Evolutionary conservation across 2,888 invertebrate species (phyloP).

Genomic region (Phyllotreta striolata): DNA sequence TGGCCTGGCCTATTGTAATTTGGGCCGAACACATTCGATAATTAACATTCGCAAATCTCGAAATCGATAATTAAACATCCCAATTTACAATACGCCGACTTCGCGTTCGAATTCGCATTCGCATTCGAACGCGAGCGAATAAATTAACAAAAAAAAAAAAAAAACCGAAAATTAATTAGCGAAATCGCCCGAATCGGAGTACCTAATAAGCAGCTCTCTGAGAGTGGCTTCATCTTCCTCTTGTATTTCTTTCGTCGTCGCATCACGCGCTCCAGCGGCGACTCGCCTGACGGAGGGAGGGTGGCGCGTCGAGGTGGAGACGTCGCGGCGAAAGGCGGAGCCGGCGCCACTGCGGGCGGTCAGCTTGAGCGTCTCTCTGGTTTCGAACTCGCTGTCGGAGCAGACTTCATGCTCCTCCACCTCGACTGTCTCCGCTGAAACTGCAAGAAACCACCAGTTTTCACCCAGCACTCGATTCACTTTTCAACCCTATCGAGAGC

Average conservation of each 20-base stretch:
- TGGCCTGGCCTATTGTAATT: slow-evolving; percentile 2
- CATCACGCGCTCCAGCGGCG: slow-evolving; percentile 69
- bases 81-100: not conserved
- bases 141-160: no score
- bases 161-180: no score
- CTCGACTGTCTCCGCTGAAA: slow-evolving; percentile 61
- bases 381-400: slow-evolving; percentile 55
- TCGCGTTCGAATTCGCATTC: not conserved
- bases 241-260: slow-evolving; percentile 80
- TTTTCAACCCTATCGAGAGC: not conserved
- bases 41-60: not conserved
- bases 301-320: slow-evolving; percentile 56
- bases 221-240: slow-evolving; percentile 87
- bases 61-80: no score
- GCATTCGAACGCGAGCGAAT: no score
- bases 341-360: slow-evolving; percentile 58
- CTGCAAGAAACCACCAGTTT: slow-evolving; percentile 40
- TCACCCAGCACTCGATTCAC: no score
- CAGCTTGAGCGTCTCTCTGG: slow-evolving; percentile 61
- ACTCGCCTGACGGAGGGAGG: slow-evolving; percentile 35
- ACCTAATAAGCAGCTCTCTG: slow-evolving; percentile 94
- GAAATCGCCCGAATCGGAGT: slow-evolving; percentile 38
- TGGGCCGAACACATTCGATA: not conserved
- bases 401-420: slow-evolving; percentile 62
- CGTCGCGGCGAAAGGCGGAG: slow-evolving; percentile 48